phyloP scores from a whole-genome alignment of 1,140 invertebrate genomes.

The Drosophila ohnishii region DNA sequence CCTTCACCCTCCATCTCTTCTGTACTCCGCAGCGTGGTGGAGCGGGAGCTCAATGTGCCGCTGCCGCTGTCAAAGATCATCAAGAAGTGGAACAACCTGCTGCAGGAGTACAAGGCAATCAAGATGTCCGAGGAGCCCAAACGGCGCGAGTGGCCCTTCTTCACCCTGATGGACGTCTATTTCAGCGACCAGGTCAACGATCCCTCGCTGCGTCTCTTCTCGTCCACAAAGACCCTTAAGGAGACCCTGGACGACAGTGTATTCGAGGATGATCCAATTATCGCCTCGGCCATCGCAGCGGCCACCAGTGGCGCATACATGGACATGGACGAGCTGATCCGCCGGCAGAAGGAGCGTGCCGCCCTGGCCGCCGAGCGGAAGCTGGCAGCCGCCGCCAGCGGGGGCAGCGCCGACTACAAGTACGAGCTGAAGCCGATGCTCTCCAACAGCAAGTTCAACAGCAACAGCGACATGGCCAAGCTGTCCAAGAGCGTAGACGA shows the following conservation, averaged over 20 bases:
- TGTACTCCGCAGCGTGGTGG: constrained; percentile 67
- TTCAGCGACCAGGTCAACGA: constrained; percentile 83
- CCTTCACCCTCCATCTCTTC: constrained; percentile 1
- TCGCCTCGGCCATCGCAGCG: constrained; percentile 81
- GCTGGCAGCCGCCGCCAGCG: constrained; percentile 66
- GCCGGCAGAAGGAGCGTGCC: constrained; percentile 75
- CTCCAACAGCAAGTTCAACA: constrained; percentile 74
- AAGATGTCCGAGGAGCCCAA: constrained; percentile 83
- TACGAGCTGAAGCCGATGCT: constrained; percentile 79
- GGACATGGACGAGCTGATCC: constrained; percentile 81
- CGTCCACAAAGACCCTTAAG: constrained; percentile 81
- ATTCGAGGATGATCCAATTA: constrained; percentile 82
- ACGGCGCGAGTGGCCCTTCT: constrained; percentile 83
- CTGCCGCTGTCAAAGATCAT: constrained; percentile 83
- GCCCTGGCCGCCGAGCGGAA: constrained; percentile 70
- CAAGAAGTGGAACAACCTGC: constrained; percentile 83
- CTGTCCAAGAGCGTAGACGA: constrained; percentile 80
- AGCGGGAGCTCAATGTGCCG: constrained; percentile 82
- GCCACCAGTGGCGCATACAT: constrained; percentile 80
- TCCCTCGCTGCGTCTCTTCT: constrained; percentile 81
- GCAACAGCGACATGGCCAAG: constrained; percentile 74
- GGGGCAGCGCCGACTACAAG: constrained; percentile 63
- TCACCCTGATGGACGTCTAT: constrained; percentile 82
- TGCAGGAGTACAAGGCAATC: constrained; percentile 83
- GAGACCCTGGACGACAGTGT: constrained; percentile 82